phyloP scores from a whole-genome alignment of 2,888 invertebrate genomes.

The Phymatocera aterrima region DNA sequence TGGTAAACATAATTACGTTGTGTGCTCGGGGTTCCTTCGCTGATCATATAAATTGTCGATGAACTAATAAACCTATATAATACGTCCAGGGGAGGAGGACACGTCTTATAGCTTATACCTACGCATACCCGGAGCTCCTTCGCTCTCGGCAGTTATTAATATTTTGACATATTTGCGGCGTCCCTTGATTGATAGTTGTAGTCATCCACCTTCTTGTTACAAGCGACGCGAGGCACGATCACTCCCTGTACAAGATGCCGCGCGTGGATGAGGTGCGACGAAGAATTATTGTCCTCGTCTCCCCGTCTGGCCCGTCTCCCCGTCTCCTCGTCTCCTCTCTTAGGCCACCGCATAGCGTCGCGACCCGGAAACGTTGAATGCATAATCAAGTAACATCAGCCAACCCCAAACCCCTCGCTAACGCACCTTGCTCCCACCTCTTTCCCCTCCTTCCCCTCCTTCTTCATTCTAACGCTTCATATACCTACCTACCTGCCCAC shows the following conservation, averaged over 20 bases:
- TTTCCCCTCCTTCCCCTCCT: neutral
- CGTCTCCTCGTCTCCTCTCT: neutral
- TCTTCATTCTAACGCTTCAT: constrained; percentile 14
- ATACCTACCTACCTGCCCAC: neutral
- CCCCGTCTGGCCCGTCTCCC: neutral
- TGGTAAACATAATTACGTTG: constrained; percentile 16
- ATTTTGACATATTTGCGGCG: constrained; percentile 40
- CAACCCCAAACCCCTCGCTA: constrained; percentile 18
- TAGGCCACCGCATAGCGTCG: neutral
- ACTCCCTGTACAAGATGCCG: constrained; percentile 4
- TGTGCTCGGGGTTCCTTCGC: neutral
- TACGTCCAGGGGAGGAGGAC: no score
- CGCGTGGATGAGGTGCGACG: constrained; percentile 3
- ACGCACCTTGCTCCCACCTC: neutral
- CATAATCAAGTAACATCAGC: constrained; percentile 59
- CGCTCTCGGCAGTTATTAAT: constrained; percentile 24
- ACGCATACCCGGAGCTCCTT: neutral
- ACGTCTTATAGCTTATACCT: neutral
- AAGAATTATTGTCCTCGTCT: constrained; percentile 44
- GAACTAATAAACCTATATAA: constrained; percentile 6
- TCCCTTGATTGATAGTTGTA: constrained; percentile 30
- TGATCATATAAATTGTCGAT: constrained; percentile 21
- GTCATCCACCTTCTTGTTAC: neutral
- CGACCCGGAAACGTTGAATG: constrained; percentile 55
- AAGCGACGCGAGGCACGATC: neutral